These are phyloP conservation scores for Thereva unica DNA, from an alignment of 2,888 invertebrate genomes.

Conservation along the genomic window DNA sequence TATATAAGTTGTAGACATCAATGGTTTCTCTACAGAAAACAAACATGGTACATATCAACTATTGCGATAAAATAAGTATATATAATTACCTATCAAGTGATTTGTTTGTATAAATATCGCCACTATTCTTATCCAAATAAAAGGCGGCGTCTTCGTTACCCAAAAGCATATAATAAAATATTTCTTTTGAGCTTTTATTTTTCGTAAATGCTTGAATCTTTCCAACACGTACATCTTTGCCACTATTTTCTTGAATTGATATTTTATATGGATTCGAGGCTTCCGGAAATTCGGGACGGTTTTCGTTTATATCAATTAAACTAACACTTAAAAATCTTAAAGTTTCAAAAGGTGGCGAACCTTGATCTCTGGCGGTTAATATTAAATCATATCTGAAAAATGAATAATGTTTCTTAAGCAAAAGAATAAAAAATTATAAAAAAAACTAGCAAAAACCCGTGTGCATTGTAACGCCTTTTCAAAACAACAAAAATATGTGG, in stretches of 20 bases:
- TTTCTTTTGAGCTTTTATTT: constrained; percentile 77
- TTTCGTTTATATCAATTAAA: constrained; percentile 80
- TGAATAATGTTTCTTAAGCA: neutral
- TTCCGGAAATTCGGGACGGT: constrained; percentile 75
- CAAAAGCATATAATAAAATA: constrained; percentile 80
- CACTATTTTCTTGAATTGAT: constrained; percentile 72
- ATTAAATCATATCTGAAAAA: constrained; percentile 64
- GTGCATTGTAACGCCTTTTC: too few relatives aligned
- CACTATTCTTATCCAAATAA: constrained; percentile 77
- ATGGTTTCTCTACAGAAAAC: constrained; percentile 66
- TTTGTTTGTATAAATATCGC: constrained; percentile 76
- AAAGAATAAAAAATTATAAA: too few relatives aligned
- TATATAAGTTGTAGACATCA: constrained; percentile 73
- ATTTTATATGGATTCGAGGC: constrained; percentile 69
- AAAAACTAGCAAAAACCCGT: too few relatives aligned
- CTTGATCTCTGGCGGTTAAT: constrained; percentile 81
- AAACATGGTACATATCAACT: neutral
- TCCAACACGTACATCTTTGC: constrained; percentile 67
- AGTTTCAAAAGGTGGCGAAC: constrained; percentile 79
- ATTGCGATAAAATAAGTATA: neutral
- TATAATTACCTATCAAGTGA: constrained; percentile 70
- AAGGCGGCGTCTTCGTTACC: constrained; percentile 80
- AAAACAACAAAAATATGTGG: too few relatives aligned
- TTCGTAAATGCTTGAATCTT: constrained; percentile 61
- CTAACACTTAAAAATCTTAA: constrained; percentile 74